These are phyloP conservation scores for Acronicta leporina DNA, from an alignment of 2,888 invertebrate genomes.

Conservation along the genomic window DNA sequence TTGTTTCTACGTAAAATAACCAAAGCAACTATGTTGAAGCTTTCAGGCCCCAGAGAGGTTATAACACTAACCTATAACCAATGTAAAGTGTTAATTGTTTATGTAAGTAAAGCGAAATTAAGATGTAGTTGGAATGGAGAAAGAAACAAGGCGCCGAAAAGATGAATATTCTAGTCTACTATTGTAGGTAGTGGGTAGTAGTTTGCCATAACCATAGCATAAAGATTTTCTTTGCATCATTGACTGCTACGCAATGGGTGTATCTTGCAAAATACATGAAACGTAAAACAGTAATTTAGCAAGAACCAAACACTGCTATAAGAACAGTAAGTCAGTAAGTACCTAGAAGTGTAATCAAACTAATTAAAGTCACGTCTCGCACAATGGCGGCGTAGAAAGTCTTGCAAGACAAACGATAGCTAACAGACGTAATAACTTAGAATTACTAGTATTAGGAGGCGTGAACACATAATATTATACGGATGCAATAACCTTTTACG, in stretches of 20 bases:
- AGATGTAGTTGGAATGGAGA: too few relatives aligned
- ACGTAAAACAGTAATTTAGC: constrained; percentile 22
- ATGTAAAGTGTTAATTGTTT: too few relatives aligned
- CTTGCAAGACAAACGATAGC: constrained; percentile 27
- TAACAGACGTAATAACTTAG: constrained; percentile 32
- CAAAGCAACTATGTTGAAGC: not conserved
- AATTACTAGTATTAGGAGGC: constrained; percentile 39
- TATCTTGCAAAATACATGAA: constrained; percentile 19
- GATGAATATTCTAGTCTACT: too few relatives aligned
- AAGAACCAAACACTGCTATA: constrained; percentile 5
- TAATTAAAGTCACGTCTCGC: constrained; percentile 41
- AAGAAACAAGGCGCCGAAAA: too few relatives aligned
- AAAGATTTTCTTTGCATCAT: too few relatives aligned
- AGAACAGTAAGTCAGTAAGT: constrained; percentile 7
- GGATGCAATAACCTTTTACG: constrained; percentile 17
- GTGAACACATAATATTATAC: constrained; percentile 27
- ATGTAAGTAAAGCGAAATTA: too few relatives aligned
- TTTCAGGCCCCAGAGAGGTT: not conserved
- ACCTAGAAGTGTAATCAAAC: constrained; percentile 28
- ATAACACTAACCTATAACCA: too few relatives aligned
- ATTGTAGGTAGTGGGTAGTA: too few relatives aligned
- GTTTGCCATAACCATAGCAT: too few relatives aligned
- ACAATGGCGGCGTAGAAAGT: constrained; percentile 37
- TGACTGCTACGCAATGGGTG: too few relatives aligned
- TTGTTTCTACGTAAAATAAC: not conserved